phyloP scores from a whole-genome alignment of 2,888 invertebrate genomes.

The Ypsolopha scabrella region DNA sequence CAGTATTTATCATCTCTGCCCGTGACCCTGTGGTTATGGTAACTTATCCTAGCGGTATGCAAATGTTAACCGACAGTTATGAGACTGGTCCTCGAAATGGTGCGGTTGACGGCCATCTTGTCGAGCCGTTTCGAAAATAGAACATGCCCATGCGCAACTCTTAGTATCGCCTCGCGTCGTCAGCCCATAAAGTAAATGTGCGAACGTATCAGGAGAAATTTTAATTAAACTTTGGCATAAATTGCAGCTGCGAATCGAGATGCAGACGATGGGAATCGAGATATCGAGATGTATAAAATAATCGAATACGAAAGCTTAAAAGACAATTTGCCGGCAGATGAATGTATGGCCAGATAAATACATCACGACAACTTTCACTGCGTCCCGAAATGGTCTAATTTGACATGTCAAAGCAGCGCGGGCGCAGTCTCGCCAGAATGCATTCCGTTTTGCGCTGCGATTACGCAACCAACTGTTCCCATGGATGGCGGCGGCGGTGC shows the following conservation, averaged over 20 bases:
- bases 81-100: constrained; percentile 14
- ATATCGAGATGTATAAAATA: too few relatives aligned
- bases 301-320: not conserved
- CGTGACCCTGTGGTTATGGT: constrained; percentile 29
- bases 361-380: constrained; percentile 50
- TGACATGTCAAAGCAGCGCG: constrained; percentile 29
- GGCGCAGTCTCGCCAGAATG: constrained; percentile 13
- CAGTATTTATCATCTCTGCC: constrained; percentile 29
- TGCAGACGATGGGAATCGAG: too few relatives aligned
- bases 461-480: constrained; percentile 24
- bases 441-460: constrained; percentile 7
- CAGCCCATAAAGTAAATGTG: too few relatives aligned
- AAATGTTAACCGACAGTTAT: constrained; percentile 20
- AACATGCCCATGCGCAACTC: constrained; percentile 3
- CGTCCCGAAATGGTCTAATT: constrained; percentile 49
- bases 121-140: constrained; percentile 10
- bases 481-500: not conserved
- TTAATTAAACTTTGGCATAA: too few relatives aligned
- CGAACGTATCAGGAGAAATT: too few relatives aligned
- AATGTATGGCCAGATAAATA: constrained; percentile 24
- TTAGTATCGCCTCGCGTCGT: not conserved
- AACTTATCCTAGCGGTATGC: constrained; percentile 41
- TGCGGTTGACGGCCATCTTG: constrained; percentile 14
- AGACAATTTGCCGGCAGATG: not conserved
- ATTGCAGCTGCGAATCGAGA: too few relatives aligned